Evolutionary conservation across 2,888 invertebrate genomes (phyloP).

Genomic region (Deilephila porcellus): DNA sequence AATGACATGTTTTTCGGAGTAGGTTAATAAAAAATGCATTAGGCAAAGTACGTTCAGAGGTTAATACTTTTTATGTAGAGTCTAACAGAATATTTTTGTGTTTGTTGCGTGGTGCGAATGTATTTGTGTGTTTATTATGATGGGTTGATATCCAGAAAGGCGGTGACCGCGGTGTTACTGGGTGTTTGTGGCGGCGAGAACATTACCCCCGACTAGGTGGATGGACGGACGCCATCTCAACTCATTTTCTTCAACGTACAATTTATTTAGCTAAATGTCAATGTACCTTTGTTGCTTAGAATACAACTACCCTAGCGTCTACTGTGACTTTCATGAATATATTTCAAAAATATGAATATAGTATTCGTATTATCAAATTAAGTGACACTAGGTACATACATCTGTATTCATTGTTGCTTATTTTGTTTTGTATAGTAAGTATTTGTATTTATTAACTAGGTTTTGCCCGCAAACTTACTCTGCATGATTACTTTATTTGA

Average conservation of each 20-base stretch:
- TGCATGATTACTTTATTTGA: too few species aligned
- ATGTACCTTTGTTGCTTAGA: not conserved
- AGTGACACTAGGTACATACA: too few species aligned
- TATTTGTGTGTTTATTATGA: conserved; percentile 8
- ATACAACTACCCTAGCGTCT: too few species aligned
- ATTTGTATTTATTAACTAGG: too few species aligned
- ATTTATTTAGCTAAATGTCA: conserved; percentile 5
- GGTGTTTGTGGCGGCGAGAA: conserved; percentile 48
- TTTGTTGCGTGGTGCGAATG: not conserved
- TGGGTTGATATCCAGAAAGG: conserved; percentile 15
- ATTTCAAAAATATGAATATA: not conserved
- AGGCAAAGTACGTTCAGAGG: not conserved
- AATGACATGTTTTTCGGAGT: not conserved
- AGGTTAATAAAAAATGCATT: not conserved
- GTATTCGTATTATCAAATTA: too few species aligned
- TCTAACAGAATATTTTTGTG: too few species aligned
- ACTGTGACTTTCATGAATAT: not conserved
- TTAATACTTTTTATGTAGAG: too few species aligned
- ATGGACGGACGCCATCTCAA: conserved; percentile 34
- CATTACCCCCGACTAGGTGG: conserved; percentile 50
- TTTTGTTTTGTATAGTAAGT: too few species aligned
- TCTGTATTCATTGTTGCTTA: too few species aligned
- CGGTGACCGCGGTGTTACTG: conserved; percentile 48
- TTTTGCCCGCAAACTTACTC: too few species aligned
- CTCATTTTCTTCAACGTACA: conserved; percentile 32